Percentiles rank a stretch among this genome's conserved stretches.
phyloP scores from a whole-genome alignment of 2,888 invertebrate genomes.

The Molorchus minor region DNA sequence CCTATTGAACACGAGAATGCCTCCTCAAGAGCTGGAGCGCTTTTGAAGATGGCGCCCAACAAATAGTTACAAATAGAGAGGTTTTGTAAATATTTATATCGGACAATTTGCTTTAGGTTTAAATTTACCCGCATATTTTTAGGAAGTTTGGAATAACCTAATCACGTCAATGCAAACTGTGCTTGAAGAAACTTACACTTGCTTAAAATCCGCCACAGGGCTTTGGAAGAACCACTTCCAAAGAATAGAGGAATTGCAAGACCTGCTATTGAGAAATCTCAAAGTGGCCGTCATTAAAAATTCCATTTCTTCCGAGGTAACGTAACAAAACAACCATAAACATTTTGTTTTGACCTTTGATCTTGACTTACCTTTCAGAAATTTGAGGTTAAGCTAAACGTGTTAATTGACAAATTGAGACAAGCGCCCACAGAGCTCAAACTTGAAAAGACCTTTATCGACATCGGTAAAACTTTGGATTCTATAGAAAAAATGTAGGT shows the following conservation, averaged over 20 bases:
- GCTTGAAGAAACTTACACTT: conserved; percentile 42
- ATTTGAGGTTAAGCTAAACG: conserved; percentile 46
- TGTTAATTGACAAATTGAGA: conserved; percentile 49
- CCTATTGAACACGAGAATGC: no score
- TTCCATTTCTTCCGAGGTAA: conserved; percentile 35
- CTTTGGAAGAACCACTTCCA: conserved; percentile 53
- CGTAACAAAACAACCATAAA: conserved; percentile 5
- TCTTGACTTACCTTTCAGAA: conserved; percentile 28
- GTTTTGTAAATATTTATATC: no score
- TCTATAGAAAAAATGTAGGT: conserved; percentile 44
- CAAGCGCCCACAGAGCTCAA: conserved; percentile 45
- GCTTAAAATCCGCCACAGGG: conserved; percentile 42
- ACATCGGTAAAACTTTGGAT: conserved; percentile 38
- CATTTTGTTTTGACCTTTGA: background rate
- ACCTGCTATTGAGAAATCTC: conserved; percentile 46
- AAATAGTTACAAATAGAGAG: no score
- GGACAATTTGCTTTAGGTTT: no score
- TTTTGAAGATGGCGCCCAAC: no score
- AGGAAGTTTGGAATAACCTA: conserved; percentile 45
- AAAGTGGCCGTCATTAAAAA: conserved; percentile 42
- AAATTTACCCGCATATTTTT: no score
- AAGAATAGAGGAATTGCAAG: conserved; percentile 44
- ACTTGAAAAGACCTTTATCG: conserved; percentile 39
- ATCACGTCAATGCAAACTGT: conserved; percentile 40
- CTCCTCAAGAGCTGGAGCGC: no score